Percentiles rank a stretch among this genome's conserved stretches.
These are phyloP conservation scores for Pampus argenteus DNA, from an alignment of 2,797 vertebrate species.

Conservation along the genomic window DNA sequence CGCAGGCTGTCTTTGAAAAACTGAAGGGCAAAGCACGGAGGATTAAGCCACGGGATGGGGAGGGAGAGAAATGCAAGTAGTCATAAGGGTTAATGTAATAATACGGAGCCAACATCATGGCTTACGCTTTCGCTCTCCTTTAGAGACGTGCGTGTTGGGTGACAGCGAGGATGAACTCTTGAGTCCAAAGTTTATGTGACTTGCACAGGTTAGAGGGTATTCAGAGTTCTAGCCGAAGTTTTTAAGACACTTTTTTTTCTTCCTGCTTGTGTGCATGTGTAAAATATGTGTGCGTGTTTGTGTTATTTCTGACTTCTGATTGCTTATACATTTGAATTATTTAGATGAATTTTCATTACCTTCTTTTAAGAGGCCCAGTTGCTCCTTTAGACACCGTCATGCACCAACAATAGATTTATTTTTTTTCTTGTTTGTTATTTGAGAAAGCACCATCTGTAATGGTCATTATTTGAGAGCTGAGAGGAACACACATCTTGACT, in stretches of 20 bases:
- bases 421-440: conserved; percentile 42
- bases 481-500: conserved; percentile 72
- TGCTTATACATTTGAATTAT: conserved; percentile 59
- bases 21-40: conserved; percentile 81
- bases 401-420: conserved; percentile 36
- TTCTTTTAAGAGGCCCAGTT: conserved; percentile 26
- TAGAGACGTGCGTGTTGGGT: conserved; percentile 47
- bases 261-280: background rate
- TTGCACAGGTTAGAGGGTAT: conserved; percentile 44
- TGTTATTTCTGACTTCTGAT: conserved; percentile 24
- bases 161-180: conserved; percentile 63
- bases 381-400: conserved; percentile 22
- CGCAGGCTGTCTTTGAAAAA: conserved; percentile 85
- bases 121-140: conserved; percentile 27
- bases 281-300: conserved; percentile 1
- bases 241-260: conserved; percentile 35
- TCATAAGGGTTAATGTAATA: conserved; percentile 73
- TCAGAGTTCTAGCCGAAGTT: conserved; percentile 59
- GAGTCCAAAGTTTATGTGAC: conserved; percentile 66
- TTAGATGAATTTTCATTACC: conserved; percentile 62
- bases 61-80: conserved; percentile 61
- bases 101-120: conserved; percentile 58
- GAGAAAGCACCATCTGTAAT: conserved; percentile 81
- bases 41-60: conserved; percentile 77
- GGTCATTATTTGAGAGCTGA: conserved; percentile 65